Evolutionary conservation across 2,888 invertebrate species (phyloP).

Genomic region (Drosophila barbarae): DNA sequence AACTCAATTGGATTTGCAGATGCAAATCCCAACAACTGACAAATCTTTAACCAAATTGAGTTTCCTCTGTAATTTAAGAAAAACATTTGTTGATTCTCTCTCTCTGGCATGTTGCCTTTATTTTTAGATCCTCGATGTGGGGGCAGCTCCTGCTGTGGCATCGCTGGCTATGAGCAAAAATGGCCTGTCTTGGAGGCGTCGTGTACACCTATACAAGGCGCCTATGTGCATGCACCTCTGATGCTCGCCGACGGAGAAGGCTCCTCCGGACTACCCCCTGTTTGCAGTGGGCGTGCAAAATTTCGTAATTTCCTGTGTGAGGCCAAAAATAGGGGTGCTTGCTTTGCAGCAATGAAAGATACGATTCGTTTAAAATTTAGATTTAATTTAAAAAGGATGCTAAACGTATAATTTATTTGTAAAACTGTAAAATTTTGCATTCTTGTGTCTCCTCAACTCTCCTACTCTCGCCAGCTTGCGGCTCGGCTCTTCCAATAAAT

Average conservation of each 20-base stretch:
- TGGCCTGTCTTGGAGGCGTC: constrained; percentile 34
- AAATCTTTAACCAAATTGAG: neutral
- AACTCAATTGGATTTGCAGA: neutral
- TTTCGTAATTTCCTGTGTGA: constrained; percentile 59
- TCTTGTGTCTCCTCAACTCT: constrained; percentile 54
- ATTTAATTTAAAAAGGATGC: constrained; percentile 63
- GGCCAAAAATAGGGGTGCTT: constrained; percentile 27
- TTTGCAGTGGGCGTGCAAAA: constrained; percentile 48
- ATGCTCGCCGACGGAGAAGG: constrained; percentile 1
- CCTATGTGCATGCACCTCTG: constrained; percentile 14
- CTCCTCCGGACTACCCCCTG: neutral
- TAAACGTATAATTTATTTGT: constrained; percentile 61
- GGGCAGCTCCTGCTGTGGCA: constrained; percentile 28
- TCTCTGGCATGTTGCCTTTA: constrained; percentile 34
- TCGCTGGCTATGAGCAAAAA: constrained; percentile 29
- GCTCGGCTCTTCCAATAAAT: constrained; percentile 67
- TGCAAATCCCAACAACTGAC: neutral
- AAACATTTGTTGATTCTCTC: constrained; percentile 44
- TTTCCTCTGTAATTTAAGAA: constrained; percentile 37
- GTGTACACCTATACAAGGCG: neutral
- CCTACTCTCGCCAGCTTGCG: constrained; percentile 53
- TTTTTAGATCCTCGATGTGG: constrained; percentile 54
- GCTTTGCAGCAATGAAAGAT: constrained; percentile 18
- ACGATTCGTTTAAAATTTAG: constrained; percentile 20
- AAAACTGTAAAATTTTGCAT: constrained; percentile 65